phyloP scores from a whole-genome alignment of 2,113 vertebrate species.

The Tetrax tetrax region DNA sequence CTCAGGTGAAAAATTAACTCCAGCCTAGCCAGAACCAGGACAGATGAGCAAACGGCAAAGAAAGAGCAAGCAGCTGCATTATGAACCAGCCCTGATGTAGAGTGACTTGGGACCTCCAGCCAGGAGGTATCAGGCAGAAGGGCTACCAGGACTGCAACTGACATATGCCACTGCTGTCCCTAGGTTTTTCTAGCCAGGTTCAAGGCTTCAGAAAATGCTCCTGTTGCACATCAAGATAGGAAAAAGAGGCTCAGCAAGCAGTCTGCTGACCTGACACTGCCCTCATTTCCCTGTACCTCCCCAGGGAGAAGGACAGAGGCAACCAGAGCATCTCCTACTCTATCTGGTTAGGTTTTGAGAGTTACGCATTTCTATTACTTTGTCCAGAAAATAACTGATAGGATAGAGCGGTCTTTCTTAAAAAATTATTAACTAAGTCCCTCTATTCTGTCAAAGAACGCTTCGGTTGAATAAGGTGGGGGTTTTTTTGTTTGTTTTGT shows the following conservation, averaged over 20 bases:
- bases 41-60: not conserved
- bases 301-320: not conserved
- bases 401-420: not conserved
- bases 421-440: not conserved
- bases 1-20: too few relatives aligned
- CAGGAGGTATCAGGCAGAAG: too few relatives aligned
- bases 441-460: not conserved
- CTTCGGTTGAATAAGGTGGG: not conserved
- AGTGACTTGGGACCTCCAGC: too few relatives aligned
- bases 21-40: too few relatives aligned
- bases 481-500: not conserved
- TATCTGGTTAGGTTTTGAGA: not conserved
- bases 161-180: accelerated
- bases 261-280: not conserved
- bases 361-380: accelerated
- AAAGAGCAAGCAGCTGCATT: not conserved
- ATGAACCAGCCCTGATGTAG: not conserved
- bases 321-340: not conserved
- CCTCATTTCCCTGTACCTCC: too few relatives aligned
- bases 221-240: not conserved
- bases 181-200: not conserved
- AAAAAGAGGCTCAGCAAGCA: not conserved
- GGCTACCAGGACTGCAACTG: too few relatives aligned
- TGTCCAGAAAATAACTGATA: not conserved
- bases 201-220: not conserved